Evolutionary conservation across 2,797 vertebrate genomes (phyloP).

Genomic region (Mormyrops attenuatus): DNA sequence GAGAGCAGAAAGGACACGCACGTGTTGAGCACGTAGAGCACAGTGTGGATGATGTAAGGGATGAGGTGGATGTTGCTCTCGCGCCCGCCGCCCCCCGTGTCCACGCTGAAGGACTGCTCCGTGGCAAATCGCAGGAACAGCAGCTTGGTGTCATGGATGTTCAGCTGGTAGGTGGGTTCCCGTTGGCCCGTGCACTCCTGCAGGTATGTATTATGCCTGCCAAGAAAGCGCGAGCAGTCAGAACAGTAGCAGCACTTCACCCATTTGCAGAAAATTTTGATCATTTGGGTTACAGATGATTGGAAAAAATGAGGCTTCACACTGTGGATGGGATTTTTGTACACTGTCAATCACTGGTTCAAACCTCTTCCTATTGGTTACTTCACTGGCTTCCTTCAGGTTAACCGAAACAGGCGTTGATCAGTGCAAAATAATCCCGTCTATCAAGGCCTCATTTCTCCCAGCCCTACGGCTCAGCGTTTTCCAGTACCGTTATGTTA

Average conservation of each 20-base stretch:
- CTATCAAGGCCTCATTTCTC: not conserved
- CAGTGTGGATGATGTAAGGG: conserved; percentile 97
- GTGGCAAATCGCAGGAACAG: conserved; percentile 94
- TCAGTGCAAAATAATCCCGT: not conserved
- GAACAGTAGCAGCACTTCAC: not conserved
- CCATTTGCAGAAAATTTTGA: not conserved
- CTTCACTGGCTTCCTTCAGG: not conserved
- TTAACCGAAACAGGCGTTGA: not conserved
- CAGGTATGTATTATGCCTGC: conserved; percentile 97
- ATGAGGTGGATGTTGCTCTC: conserved; percentile 99
- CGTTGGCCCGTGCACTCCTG: conserved; percentile 96
- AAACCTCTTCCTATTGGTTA: not conserved
- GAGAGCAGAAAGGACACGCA: conserved; percentile 50
- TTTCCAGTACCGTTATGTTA: not conserved
- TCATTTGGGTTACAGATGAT: not conserved
- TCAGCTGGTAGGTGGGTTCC: conserved; percentile 97
- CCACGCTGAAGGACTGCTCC: conserved; percentile 96
- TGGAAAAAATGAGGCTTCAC: not conserved
- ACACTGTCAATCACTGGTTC: not conserved
- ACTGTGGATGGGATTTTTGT: not conserved
- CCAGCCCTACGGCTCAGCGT: not conserved
- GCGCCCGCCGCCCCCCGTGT: conserved; percentile 89
- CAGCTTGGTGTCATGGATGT: conserved; percentile 96
- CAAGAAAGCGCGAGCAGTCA: not conserved
- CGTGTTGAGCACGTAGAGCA: conserved; percentile 99